Conservation (phyloP, 2,888 invertebrate genomes). For the Aleiodes alternator region DNA sequence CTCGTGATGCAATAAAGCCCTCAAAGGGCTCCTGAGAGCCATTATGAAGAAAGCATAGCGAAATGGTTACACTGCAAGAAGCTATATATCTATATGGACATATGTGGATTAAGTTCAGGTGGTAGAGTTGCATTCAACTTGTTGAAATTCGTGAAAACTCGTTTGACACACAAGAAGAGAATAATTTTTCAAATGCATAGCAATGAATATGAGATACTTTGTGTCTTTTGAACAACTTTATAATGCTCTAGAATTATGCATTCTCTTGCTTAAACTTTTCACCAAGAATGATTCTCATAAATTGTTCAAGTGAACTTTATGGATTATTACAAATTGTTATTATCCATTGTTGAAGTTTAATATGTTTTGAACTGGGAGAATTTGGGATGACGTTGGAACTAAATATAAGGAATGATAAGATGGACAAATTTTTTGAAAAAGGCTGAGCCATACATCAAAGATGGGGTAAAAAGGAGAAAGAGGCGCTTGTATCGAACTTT, state of each 20-base stretch:
- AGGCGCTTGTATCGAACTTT: neutral
- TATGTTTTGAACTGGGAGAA: neutral
- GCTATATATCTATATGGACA: conserved; percentile 17
- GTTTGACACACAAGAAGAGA: neutral
- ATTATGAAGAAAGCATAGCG: conserved; percentile 33
- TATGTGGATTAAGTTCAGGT: conserved; percentile 13
- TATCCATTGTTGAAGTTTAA: conserved; percentile 8
- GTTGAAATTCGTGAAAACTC: conserved; percentile 6
- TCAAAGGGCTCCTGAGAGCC: conserved; percentile 32
- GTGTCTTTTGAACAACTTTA: neutral
- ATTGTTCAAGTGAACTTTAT: neutral
- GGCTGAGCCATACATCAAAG: conserved; percentile 31
- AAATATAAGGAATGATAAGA: conserved; percentile 17
- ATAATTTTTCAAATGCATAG: conserved; percentile 14
- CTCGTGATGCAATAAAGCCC: conserved; percentile 40
- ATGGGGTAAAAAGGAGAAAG: neutral
- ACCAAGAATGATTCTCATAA: neutral
- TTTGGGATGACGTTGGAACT: neutral
- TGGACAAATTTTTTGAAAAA: conserved; percentile 33
- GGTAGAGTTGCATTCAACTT: conserved; percentile 5
- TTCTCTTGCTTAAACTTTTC: neutral
- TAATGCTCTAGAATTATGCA: neutral
- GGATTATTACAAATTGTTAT: conserved; percentile 16
- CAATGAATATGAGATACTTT: neutral
- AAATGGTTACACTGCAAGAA: neutral